These are phyloP conservation scores for Acholoe squamosa DNA, from an alignment of 2,888 invertebrate genomes.

Conservation along the genomic window DNA sequence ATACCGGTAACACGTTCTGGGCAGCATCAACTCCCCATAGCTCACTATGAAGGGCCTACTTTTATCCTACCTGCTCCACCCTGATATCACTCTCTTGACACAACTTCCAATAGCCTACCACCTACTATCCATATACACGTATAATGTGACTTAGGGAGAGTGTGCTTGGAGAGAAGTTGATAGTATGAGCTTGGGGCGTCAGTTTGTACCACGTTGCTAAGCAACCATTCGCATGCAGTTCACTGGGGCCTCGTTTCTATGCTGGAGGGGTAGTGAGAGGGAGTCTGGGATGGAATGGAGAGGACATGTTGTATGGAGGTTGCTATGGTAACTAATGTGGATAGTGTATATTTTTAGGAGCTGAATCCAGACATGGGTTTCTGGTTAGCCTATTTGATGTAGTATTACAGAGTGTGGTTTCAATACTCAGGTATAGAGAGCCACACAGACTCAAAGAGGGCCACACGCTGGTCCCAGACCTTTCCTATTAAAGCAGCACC, in stretches of 20 bases:
- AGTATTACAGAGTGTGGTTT: no score
- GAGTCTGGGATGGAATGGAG: background rate
- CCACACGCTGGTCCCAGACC: background rate
- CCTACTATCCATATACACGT: background rate
- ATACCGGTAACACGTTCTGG: no score
- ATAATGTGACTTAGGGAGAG: no score
- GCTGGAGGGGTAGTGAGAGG: background rate
- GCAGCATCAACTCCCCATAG: no score
- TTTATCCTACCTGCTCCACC: background rate
- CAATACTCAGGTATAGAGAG: no score
- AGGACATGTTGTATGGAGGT: background rate
- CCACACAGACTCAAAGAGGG: background rate
- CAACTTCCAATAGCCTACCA: background rate
- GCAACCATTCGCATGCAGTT: background rate
- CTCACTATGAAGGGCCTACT: no score
- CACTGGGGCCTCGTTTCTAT: conserved; percentile 35
- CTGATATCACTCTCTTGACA: conserved; percentile 11
- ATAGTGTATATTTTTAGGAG: background rate
- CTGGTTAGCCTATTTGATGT: no score
- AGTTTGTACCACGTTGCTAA: conserved; percentile 39
- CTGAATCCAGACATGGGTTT: no score
- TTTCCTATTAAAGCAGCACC: background rate
- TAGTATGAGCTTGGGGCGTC: background rate
- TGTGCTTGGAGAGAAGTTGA: background rate
- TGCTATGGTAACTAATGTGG: background rate